Percentiles rank a stretch among this genome's conserved stretches.
phyloP scores from a whole-genome alignment of 2,888 invertebrate genomes.

The Hypomecis atomaria region DNA sequence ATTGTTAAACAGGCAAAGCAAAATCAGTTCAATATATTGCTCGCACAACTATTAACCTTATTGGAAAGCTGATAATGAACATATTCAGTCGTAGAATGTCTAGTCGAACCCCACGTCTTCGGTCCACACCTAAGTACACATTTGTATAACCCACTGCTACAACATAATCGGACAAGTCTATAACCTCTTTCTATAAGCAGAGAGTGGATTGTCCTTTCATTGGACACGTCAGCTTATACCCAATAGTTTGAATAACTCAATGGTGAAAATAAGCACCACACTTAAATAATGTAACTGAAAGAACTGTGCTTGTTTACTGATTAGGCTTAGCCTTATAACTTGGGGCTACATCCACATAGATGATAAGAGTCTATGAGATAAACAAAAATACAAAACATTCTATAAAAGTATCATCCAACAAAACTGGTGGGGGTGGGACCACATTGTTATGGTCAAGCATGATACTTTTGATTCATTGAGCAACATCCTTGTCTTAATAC shows the following conservation, averaged over 20 bases:
- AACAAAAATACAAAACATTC: not conserved
- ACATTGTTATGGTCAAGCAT: too few species aligned
- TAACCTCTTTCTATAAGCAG: conserved; percentile 51
- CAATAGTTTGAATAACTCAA: conserved; percentile 44
- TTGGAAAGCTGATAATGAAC: conserved; percentile 56
- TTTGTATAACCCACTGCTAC: conserved; percentile 59
- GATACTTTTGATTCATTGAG: too few species aligned
- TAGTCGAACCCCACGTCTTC: conserved; percentile 54
- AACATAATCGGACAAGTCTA: conserved; percentile 60
- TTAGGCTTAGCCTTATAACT: not conserved
- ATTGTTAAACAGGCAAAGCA: conserved; percentile 49
- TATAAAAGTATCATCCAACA: too few species aligned
- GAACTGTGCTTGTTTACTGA: not conserved
- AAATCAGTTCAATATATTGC: conserved; percentile 57
- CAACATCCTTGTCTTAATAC: too few species aligned
- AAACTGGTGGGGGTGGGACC: too few species aligned
- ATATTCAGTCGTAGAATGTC: conserved; percentile 48
- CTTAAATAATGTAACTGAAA: not conserved
- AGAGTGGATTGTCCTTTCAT: conserved; percentile 54
- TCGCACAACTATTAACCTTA: conserved; percentile 64
- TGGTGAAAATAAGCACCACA: not conserved
- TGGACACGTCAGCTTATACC: conserved; percentile 39
- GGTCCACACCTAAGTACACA: conserved; percentile 67
- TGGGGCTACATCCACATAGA: not conserved
- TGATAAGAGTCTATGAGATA: not conserved